Conservation (phyloP, 2,797 vertebrate genomes). For the Gymnothorax reevesii region DNA sequence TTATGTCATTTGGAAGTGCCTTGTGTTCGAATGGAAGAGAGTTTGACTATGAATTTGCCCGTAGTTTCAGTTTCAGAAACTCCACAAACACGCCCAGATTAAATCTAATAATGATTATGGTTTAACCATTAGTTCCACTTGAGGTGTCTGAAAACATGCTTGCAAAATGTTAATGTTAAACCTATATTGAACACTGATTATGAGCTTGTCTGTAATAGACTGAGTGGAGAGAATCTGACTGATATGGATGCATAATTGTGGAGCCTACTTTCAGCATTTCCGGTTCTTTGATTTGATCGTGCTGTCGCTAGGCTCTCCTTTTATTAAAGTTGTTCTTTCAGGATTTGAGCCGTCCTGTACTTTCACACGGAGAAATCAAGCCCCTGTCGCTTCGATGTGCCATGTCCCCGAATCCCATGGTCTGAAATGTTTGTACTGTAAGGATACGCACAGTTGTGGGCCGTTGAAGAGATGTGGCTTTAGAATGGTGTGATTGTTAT, state of each 20-base stretch:
- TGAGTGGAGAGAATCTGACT: no score
- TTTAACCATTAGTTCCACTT: not conserved
- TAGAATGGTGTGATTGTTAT: not conserved
- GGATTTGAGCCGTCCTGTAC: not conserved
- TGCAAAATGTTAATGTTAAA: not conserved
- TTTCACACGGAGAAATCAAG: not conserved
- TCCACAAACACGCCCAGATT: not conserved
- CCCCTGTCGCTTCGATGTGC: not conserved
- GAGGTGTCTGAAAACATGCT: not conserved
- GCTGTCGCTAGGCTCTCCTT: not conserved
- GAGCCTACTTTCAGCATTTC: not conserved
- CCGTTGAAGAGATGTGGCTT: not conserved
- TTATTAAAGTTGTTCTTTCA: not conserved
- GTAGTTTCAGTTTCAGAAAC: not conserved
- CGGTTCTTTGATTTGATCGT: not conserved
- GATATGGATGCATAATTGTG: no score
- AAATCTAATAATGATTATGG: not conserved
- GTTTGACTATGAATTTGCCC: not conserved
- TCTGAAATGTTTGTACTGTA: not conserved
- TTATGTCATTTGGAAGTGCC: not conserved
- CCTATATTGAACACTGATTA: not conserved
- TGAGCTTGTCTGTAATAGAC: not conserved
- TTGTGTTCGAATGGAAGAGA: not conserved
- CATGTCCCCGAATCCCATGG: not conserved
- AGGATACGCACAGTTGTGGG: not conserved